A percentile compares a stretch with the other conserved stretches of the same genome.
These are phyloP conservation scores for Alviniconcha marisindica DNA, from an alignment of 1,140 invertebrate genomes.

Conservation along the genomic window DNA sequence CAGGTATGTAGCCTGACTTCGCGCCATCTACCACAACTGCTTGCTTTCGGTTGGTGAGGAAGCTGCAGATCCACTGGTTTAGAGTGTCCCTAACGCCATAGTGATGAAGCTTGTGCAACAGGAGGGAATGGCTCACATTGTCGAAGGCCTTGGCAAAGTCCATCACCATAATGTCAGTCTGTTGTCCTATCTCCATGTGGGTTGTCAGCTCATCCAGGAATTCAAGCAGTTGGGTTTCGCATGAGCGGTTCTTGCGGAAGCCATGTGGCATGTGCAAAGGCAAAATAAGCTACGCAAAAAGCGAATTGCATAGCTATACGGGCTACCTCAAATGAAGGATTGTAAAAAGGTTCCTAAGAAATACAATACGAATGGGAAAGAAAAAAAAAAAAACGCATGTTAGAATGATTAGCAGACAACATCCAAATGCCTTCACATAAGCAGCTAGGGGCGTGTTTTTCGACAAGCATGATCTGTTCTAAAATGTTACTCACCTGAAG, in stretches of 20 bases:
- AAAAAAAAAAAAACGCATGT: too few species aligned
- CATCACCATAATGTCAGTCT: conserved; percentile 37
- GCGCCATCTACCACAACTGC: conserved; percentile 44
- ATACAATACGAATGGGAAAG: too few species aligned
- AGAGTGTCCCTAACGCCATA: conserved; percentile 40
- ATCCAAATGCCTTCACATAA: not conserved
- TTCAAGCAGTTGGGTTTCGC: conserved; percentile 49
- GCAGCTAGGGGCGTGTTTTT: conserved; percentile 35
- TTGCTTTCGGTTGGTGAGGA: conserved; percentile 33
- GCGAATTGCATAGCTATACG: too few species aligned
- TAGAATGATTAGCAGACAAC: conserved; percentile 14
- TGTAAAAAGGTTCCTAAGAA: too few species aligned
- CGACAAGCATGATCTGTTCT: not conserved
- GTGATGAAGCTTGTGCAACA: conserved; percentile 37
- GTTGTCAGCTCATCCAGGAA: conserved; percentile 40
- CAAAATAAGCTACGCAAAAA: not conserved
- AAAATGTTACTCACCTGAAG: conserved; percentile 87
- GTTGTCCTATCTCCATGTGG: conserved; percentile 28
- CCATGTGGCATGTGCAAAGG: conserved; percentile 14
- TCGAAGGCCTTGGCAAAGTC: conserved; percentile 41
- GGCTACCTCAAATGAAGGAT: too few species aligned
- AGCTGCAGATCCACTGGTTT: conserved; percentile 41
- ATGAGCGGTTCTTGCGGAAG: conserved; percentile 34
- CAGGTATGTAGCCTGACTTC: conserved; percentile 13
- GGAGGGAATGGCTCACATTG: conserved; percentile 41